Evolutionary conservation across 2,888 invertebrate genomes (phyloP), one percentile per base, ranked within the genome.

Genomic region (Caenorhabditis sp.): DNA sequence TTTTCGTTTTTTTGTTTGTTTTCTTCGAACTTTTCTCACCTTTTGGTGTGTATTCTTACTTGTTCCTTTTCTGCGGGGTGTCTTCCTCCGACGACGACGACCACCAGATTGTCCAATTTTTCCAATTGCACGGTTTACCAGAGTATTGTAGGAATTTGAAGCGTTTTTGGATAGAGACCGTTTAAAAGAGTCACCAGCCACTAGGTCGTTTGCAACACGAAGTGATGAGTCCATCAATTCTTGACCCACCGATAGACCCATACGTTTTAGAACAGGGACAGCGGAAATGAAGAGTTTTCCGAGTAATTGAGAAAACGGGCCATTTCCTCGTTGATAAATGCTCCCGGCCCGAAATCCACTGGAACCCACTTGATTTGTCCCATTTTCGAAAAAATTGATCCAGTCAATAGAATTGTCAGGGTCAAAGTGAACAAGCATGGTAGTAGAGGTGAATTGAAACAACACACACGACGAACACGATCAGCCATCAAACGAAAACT

Each of bases 261-360:
- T 27, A 0, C 65, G 32, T 45, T 55, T 65, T 32, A 65, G 15
- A 2, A 65, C n/a, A 6, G 65, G 65, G 17, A 65, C 55, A 43
- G 65, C 65, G 24, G 53, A 37, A 13, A 55, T 55, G 53, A 65
- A 55, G 13, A 65, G 55, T 65, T 65, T 65, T 39, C 65, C 65
- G 32, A 65, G 55, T 17, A 65, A 9, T 65, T 65, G 65, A 6
- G 65, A 65, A 13, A 65, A 55, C 1, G 52, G 53, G 3, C 65
- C 65, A 17, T 53, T 65, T 24, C 65, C 65, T 7, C 65, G 20
- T 32, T 65, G 65, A 32, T 65, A 65, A 32, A 53, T 20, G 43
- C 55, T 53, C 45, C 55, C 53, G 39, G 63, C 63, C 17, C 15
- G 50, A 41, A 52, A 63, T 50, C 63, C 63, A 63, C 11, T 30